Evolutionary conservation across 2,888 invertebrate genomes (phyloP).

Genomic region (Drosophila sordidapex): DNA sequence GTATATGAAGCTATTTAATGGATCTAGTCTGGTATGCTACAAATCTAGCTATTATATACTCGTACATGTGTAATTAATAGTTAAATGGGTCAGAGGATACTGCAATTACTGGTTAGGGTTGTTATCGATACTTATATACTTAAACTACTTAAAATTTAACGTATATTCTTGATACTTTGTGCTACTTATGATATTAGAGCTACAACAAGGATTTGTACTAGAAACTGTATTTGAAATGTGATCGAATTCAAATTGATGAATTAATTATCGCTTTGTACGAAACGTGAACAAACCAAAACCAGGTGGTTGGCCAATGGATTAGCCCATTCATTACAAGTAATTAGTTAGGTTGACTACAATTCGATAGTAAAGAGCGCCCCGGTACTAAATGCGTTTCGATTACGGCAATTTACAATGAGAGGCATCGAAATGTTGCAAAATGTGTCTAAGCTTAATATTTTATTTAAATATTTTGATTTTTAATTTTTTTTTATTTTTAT

Average conservation of each 20-base stretch:
- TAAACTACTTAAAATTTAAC: conserved; percentile 45
- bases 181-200: conserved; percentile 37
- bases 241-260: conserved; percentile 55
- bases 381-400: conserved; percentile 56
- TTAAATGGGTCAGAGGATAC: conserved; percentile 12
- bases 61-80: conserved; percentile 17
- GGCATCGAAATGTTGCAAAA: conserved; percentile 38
- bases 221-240: conserved; percentile 35
- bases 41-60: conserved; percentile 34
- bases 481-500: not conserved
- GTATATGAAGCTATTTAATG: conserved; percentile 32
- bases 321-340: conserved; percentile 36
- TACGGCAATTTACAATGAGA: conserved; percentile 58
- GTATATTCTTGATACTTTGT: conserved; percentile 13
- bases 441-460: conserved; percentile 22
- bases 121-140: conserved; percentile 38
- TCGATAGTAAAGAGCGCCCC: conserved; percentile 48
- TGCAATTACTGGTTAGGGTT: conserved; percentile 21
- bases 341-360: conserved; percentile 44
- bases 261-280: conserved; percentile 38
- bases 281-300: conserved; percentile 78
- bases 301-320: conserved; percentile 39
- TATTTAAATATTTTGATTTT: not conserved
- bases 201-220: conserved; percentile 45
- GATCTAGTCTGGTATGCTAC: conserved; percentile 35